Percentiles rank a stretch among this genome's conserved stretches.
These are phyloP conservation scores for Echinops telfairi DNA, from an alignment of 2,113 vertebrate species.

Conservation along the genomic window DNA sequence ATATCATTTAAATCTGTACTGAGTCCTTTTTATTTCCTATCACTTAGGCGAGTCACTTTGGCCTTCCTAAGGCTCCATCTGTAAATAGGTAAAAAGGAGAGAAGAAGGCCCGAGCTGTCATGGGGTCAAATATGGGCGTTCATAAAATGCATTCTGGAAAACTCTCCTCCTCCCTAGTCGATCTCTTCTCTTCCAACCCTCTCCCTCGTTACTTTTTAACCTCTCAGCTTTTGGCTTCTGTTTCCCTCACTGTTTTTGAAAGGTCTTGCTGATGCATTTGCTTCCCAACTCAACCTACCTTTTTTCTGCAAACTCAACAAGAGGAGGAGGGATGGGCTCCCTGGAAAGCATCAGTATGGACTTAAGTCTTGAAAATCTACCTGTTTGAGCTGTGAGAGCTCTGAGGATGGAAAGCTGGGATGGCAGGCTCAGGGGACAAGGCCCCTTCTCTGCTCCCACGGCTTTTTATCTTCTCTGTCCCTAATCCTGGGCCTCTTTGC, in stretches of 20 bases:
- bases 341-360: neutral
- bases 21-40: neutral
- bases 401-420: neutral
- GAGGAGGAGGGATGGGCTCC: neutral
- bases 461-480: neutral
- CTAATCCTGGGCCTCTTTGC: neutral
- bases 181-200: neutral
- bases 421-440: neutral
- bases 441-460: neutral
- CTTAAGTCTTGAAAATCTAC: neutral
- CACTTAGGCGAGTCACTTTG: neutral
- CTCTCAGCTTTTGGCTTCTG: neutral
- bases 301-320: neutral
- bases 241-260: neutral
- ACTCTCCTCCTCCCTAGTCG: neutral
- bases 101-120: neutral
- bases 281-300: neutral
- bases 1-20: neutral
- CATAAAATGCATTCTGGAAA: neutral
- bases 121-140: neutral
- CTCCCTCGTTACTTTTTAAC: neutral
- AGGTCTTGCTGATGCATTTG: neutral
- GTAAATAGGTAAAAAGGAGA: neutral
- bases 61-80: neutral
- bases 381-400: neutral